Conservation (phyloP, 2,797 vertebrate species). For the Acipenser ruthenus region DNA sequence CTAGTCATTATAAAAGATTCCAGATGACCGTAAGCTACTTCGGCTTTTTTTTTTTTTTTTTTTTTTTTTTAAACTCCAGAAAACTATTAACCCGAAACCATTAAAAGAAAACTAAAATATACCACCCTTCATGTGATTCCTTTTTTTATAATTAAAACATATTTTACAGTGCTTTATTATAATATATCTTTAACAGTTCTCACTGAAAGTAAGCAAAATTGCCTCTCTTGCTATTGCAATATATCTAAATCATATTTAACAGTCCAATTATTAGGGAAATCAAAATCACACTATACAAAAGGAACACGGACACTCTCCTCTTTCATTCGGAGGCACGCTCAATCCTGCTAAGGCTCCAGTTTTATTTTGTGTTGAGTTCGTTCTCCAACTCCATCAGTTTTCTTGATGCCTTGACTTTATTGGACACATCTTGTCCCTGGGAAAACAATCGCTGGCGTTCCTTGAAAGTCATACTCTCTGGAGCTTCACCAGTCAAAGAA, state of each 20-base stretch:
- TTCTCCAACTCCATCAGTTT: conserved; percentile 96
- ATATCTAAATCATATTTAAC: conserved; percentile 56
- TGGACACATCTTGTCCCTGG: conserved; percentile 93
- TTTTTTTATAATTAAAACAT: conserved; percentile 59
- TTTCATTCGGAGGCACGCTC: conserved; percentile 27
- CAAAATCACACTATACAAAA: conserved; percentile 39
- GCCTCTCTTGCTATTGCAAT: conserved; percentile 52
- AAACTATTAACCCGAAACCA: conserved; percentile 52
- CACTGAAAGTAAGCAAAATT: conserved; percentile 39
- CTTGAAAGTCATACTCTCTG: conserved; percentile 89
- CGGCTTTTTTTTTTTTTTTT: conserved; percentile 7
- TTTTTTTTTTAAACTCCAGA: conserved; percentile 32
- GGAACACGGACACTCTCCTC: conserved; percentile 36
- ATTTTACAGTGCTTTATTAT: conserved; percentile 72
- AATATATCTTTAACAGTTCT: conserved; percentile 59
- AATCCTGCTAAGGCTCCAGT: conserved; percentile 41
- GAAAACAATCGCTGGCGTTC: conserved; percentile 97
- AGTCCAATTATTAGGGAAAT: conserved; percentile 58
- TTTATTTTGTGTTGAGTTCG: conserved; percentile 90
- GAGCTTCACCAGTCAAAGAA: conserved; percentile 61
- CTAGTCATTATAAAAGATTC: conserved; percentile 48
- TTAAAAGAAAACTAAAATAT: conserved; percentile 64
- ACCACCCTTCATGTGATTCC: conserved; percentile 57
- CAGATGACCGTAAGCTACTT: conserved; percentile 47
- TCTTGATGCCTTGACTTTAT: conserved; percentile 94